Conservation (phyloP, 2,113 vertebrate species). For the Terrapene triunguis region DNA sequence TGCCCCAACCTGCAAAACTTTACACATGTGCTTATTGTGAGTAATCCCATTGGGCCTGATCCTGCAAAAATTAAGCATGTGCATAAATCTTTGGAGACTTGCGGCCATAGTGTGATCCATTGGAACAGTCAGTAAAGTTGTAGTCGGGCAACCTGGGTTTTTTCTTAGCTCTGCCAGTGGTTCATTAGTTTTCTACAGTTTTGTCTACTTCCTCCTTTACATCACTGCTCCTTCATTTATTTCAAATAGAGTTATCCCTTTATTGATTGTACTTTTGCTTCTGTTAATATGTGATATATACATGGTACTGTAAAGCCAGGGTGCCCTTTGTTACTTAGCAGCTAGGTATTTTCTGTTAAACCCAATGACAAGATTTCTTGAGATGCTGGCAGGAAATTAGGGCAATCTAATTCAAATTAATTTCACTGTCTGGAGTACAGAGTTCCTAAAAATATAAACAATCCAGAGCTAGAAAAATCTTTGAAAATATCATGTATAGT, state of each 20-base stretch:
- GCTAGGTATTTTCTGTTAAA: slow-evolving; percentile 43
- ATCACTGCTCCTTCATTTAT: slow-evolving; percentile 7
- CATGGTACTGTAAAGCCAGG: slow-evolving; percentile 26
- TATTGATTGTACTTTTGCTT: not conserved
- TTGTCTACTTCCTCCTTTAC: slow-evolving; percentile 9
- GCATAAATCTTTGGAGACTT: not conserved
- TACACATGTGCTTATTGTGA: not conserved
- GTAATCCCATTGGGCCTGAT: not conserved
- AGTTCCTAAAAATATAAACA: slow-evolving; percentile 57
- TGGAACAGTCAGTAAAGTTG: not conserved
- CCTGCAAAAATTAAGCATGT: not conserved
- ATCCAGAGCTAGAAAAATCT: slow-evolving; percentile 51
- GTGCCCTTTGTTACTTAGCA: slow-evolving; percentile 18
- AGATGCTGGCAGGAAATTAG: slow-evolving; percentile 42
- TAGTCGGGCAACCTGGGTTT: not conserved
- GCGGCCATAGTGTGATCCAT: not conserved
- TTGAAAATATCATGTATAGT: slow-evolving; percentile 35
- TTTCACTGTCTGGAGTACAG: slow-evolving; percentile 45
- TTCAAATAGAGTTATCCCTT: slow-evolving; percentile 15
- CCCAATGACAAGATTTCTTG: slow-evolving; percentile 37
- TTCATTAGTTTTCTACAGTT: not conserved
- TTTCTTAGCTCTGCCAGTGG: not conserved
- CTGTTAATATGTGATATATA: fast-evolving
- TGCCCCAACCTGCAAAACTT: not conserved
- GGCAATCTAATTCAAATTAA: slow-evolving; percentile 45